These are phyloP conservation scores for Tinamus guttatus DNA, from an alignment of 2,113 vertebrate species.

Conservation along the genomic window DNA sequence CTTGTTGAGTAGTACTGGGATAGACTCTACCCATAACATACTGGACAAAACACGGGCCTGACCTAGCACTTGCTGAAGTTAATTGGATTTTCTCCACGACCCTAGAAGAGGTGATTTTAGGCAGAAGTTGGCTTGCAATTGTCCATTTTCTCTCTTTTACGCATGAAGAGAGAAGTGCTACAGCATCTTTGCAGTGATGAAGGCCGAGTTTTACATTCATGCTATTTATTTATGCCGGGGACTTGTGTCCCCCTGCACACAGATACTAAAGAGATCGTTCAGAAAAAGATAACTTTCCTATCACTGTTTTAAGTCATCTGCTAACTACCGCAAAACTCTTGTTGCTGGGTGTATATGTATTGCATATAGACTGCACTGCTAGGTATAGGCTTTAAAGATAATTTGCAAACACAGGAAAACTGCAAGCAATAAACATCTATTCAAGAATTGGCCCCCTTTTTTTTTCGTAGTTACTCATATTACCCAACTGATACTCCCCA, in stretches of 20 bases:
- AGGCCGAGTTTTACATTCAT: constrained; percentile 3
- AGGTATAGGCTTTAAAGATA: not conserved
- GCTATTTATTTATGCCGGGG: not conserved
- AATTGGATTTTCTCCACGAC: not conserved
- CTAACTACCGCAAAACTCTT: not conserved
- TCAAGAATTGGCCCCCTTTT: not conserved
- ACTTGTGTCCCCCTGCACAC: not conserved
- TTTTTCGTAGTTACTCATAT: not conserved
- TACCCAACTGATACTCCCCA: not conserved
- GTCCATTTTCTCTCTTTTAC: not conserved
- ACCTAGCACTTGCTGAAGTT: not conserved
- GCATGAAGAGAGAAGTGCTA: not conserved
- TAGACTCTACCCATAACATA: not conserved
- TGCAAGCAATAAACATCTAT: not conserved
- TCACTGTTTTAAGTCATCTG: not conserved
- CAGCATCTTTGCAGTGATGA: not conserved
- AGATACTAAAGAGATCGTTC: not conserved
- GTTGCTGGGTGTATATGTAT: not conserved
- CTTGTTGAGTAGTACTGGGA: not conserved
- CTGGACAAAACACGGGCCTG: not conserved
- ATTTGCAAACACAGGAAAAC: not conserved
- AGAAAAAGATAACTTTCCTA: not conserved
- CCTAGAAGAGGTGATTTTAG: not conserved
- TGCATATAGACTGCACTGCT: not conserved
- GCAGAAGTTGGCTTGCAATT: not conserved